A percentile compares a stretch with the other conserved stretches of the same genome.
Conservation (phyloP, 1,140 invertebrate species). For the Hermetia illucens region DNA sequence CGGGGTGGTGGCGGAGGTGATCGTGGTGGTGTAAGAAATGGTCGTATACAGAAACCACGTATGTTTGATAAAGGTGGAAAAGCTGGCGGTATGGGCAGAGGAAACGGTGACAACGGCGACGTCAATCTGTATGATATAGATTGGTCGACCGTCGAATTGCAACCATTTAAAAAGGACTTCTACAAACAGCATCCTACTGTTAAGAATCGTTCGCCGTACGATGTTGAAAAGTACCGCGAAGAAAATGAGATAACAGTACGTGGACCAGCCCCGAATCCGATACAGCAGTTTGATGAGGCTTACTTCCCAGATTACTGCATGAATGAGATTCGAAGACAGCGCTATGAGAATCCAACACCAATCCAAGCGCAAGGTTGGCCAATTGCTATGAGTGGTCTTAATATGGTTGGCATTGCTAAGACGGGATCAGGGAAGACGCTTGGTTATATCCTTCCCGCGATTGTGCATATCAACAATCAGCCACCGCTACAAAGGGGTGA, state of each 20-base stretch:
- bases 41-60: too few relatives aligned
- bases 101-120: slow-evolving; percentile 14
- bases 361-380: slow-evolving; percentile 80
- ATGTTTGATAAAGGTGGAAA: slow-evolving; percentile 28
- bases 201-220: slow-evolving; percentile 48
- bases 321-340: slow-evolving; percentile 42
- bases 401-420: slow-evolving; percentile 38
- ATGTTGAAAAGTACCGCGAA: slow-evolving; percentile 60
- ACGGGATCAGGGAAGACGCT: slow-evolving; percentile 56
- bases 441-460: slow-evolving; percentile 56
- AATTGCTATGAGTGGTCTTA: slow-evolving; percentile 69
- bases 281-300: slow-evolving; percentile 65
- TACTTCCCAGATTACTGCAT: slow-evolving; percentile 66
- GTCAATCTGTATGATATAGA: slow-evolving; percentile 21
- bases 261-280: slow-evolving; percentile 62
- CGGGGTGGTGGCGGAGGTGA: too few relatives aligned
- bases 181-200: slow-evolving; percentile 72
- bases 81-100: slow-evolving; percentile 16
- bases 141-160: slow-evolving; percentile 43
- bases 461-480: slow-evolving; percentile 81
- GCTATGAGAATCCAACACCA: slow-evolving; percentile 62
- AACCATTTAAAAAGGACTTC: slow-evolving; percentile 89
- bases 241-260: slow-evolving; percentile 71
- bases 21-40: too few relatives aligned
- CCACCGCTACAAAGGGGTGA: slow-evolving; percentile 56